Conservation (phyloP, 2,888 invertebrate species). For the Periphyllus acericola region DNA sequence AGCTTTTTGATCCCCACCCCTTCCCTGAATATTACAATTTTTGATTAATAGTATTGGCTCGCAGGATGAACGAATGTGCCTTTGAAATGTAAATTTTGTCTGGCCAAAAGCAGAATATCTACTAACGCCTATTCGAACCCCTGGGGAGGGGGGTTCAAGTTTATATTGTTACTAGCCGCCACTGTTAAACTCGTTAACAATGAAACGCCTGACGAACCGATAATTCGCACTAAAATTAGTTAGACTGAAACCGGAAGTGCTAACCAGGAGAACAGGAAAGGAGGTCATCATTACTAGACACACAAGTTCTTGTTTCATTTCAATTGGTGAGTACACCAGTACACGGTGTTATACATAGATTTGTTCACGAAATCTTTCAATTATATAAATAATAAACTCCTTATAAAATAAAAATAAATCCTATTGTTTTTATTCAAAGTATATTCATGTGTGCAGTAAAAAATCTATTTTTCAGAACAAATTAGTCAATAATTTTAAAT, state of each 20-base stretch:
- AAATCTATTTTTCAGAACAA: background rate
- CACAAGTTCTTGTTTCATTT: background rate
- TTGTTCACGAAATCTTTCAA: background rate
- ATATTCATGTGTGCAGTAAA: background rate
- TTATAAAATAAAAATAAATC: background rate
- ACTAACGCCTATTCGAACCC: constrained; percentile 27
- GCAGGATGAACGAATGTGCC: constrained; percentile 50
- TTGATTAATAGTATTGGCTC: constrained; percentile 59
- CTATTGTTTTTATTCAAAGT: background rate
- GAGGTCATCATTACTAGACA: background rate
- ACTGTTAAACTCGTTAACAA: constrained; percentile 55
- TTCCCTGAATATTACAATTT: constrained; percentile 54
- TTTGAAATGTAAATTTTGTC: constrained; percentile 60
- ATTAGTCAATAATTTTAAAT: background rate
- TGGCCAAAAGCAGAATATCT: constrained; percentile 47
- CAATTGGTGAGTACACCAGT: background rate
- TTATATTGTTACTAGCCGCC: constrained; percentile 43
- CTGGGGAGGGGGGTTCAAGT: constrained; percentile 36
- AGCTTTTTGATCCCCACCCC: constrained; percentile 43
- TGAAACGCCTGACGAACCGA: constrained; percentile 54
- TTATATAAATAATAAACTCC: background rate
- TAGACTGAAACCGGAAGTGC: background rate
- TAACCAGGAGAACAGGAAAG: background rate
- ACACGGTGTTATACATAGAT: background rate
- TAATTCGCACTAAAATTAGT: constrained; percentile 50